Evolutionary conservation across 2,113 vertebrate species (phyloP).

Genomic region (Potamarius usumacintae): DNA sequence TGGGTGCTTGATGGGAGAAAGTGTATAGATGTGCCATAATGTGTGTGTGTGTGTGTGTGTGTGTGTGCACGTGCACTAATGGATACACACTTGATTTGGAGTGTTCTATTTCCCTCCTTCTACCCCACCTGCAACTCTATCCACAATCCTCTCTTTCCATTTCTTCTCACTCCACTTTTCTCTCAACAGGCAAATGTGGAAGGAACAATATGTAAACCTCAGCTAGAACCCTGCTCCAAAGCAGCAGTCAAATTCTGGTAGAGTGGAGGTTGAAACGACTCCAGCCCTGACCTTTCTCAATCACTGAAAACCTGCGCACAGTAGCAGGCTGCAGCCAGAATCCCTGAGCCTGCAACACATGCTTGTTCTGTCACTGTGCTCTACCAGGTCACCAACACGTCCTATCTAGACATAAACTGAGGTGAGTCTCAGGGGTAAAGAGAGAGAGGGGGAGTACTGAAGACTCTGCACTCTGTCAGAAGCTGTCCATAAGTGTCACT

Average conservation of each 20-base stretch:
- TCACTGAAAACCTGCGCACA: conserved; percentile 59
- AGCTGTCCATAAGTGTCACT: conserved; percentile 33
- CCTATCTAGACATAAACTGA: conserved; percentile 32
- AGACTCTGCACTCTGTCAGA: conserved; percentile 23
- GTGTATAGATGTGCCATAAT: conserved; percentile 11
- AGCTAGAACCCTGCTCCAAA: background rate
- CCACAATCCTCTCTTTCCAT: conserved; percentile 31
- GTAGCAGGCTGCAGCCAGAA: conserved; percentile 66
- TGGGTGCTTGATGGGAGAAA: conserved; percentile 29
- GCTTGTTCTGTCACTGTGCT: conserved; percentile 46
- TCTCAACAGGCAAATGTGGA: conserved; percentile 16
- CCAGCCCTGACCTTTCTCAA: conserved; percentile 71
- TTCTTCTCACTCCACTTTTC: conserved; percentile 45
- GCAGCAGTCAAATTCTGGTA: conserved; percentile 43
- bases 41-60: conserved; percentile 11
- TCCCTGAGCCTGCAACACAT: conserved; percentile 63
- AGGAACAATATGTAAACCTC: background rate
- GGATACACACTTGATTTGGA: conserved; percentile 74
- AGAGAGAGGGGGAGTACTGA: conserved; percentile 62
- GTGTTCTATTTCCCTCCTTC: conserved; percentile 62
- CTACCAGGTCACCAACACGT: conserved; percentile 18
- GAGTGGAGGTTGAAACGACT: conserved; percentile 59
- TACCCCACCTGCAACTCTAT: conserved; percentile 39
- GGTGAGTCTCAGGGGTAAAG: conserved; percentile 45
- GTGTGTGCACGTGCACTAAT: conserved; percentile 66